Evolutionary conservation across 2,797 vertebrate genomes (phyloP).

Genomic region (Lophius americanus): DNA sequence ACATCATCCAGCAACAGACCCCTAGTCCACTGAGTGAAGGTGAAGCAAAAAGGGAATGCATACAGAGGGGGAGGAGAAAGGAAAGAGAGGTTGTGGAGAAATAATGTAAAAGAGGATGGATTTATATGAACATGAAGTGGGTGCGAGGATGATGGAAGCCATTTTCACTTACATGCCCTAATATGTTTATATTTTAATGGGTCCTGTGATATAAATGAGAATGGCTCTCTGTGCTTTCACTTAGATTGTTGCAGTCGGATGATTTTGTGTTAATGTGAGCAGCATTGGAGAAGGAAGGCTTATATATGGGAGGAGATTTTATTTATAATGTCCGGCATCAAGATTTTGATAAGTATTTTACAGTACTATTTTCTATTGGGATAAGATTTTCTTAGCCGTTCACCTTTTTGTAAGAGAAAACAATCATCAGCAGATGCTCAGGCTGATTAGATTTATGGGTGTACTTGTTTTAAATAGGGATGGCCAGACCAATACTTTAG

Average conservation of each 20-base stretch:
- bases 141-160: conserved; percentile 16
- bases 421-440: conserved; percentile 20
- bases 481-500: conserved; percentile 10
- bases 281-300: background rate
- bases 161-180: background rate
- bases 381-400: conserved; percentile 13
- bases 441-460: conserved; percentile 49
- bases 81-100: conserved; percentile 19
- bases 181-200: background rate
- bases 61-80: background rate
- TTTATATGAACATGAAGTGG: conserved; percentile 8
- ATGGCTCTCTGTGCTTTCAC: background rate
- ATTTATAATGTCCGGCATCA: background rate
- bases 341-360: background rate
- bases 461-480: conserved; percentile 24
- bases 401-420: conserved; percentile 6
- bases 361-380: background rate
- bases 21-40: conserved; percentile 73
- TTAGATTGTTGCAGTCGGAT: conserved; percentile 14
- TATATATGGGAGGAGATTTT: background rate
- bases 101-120: conserved; percentile 10
- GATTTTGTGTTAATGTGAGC: background rate
- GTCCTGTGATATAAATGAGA: conserved; percentile 9
- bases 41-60: conserved; percentile 49
- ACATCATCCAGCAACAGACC: conserved; percentile 78